A percentile compares a stretch with the other conserved stretches of the same genome.
Evolutionary conservation across 2,888 invertebrate genomes (phyloP).

Genomic region (Pelosia muscerda): DNA sequence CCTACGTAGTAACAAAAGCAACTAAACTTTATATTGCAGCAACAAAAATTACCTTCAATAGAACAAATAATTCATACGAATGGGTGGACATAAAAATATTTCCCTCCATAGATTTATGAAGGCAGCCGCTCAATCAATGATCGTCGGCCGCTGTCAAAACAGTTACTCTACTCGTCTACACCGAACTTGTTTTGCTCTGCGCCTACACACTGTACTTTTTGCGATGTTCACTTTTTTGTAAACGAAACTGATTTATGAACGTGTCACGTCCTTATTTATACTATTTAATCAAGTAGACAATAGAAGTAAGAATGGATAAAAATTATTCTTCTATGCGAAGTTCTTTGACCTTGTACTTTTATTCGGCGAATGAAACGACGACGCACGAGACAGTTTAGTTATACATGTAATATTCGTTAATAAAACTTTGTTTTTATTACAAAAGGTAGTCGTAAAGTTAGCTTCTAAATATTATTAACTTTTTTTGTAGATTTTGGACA

Average conservation of each 20-base stretch:
- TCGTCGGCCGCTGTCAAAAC: slow-evolving; percentile 19
- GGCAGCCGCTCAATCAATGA: slow-evolving; percentile 15
- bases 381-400: neutral
- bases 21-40: neutral
- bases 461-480: slow-evolving; percentile 3
- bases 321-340: neutral
- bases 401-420: neutral
- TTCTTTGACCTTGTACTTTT: slow-evolving; percentile 1
- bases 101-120: slow-evolving; percentile 14
- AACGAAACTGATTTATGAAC: slow-evolving; percentile 8
- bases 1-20: slow-evolving; percentile 1
- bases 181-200: slow-evolving; percentile 14
- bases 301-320: neutral
- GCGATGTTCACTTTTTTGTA: slow-evolving; percentile 5
- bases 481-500: neutral
- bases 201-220: slow-evolving; percentile 11
- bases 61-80: slow-evolving; percentile 5
- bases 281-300: neutral
- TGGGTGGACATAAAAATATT: slow-evolving; percentile 14
- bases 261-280: slow-evolving; percentile 5
- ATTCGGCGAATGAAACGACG: neutral
- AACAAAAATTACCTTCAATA: slow-evolving; percentile 9
- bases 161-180: slow-evolving; percentile 13
- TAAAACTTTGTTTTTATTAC: neutral
- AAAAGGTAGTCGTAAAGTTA: slow-evolving; percentile 2